Conservation (phyloP, 1,140 invertebrate species). For the Nymphalis io region DNA sequence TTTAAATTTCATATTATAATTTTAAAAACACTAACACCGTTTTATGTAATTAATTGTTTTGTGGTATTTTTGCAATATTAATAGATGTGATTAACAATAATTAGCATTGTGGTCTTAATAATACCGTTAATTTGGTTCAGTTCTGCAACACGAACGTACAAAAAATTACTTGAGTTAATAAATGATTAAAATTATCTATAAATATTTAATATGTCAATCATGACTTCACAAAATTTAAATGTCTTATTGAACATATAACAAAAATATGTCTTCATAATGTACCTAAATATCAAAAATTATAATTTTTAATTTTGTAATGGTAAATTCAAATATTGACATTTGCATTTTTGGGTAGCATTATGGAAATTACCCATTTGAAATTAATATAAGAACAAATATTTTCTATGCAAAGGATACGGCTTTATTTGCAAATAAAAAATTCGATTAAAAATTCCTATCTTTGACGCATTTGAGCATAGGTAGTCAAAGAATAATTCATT, state of each 20-base stretch:
- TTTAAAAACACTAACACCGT: too few species aligned
- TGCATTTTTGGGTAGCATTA: conserved; percentile 37
- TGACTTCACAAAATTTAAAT: background rate
- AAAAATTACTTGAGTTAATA: too few species aligned
- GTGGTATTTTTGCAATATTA: too few species aligned
- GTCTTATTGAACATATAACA: background rate
- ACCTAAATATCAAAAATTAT: background rate
- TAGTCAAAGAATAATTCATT: conserved; percentile 33
- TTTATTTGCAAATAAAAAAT: conserved; percentile 55
- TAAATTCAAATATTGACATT: conserved; percentile 20
- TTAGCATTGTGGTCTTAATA: too few species aligned
- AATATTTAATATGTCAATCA: too few species aligned
- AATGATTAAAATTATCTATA: too few species aligned
- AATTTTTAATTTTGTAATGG: background rate
- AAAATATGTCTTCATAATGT: background rate
- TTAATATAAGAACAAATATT: conserved; percentile 45
- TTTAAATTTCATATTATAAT: too few species aligned
- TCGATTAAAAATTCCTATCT: conserved; percentile 47
- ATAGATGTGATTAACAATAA: too few species aligned
- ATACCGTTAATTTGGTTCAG: too few species aligned
- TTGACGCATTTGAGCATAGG: conserved; percentile 53
- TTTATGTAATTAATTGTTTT: too few species aligned
- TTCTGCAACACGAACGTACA: too few species aligned
- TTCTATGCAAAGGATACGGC: conserved; percentile 47
- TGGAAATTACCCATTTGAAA: conserved; percentile 51